A percentile compares a stretch with the other conserved stretches of the same genome.
phyloP scores from a whole-genome alignment of 2,113 vertebrate species.

The Nansenia antarctica region DNA sequence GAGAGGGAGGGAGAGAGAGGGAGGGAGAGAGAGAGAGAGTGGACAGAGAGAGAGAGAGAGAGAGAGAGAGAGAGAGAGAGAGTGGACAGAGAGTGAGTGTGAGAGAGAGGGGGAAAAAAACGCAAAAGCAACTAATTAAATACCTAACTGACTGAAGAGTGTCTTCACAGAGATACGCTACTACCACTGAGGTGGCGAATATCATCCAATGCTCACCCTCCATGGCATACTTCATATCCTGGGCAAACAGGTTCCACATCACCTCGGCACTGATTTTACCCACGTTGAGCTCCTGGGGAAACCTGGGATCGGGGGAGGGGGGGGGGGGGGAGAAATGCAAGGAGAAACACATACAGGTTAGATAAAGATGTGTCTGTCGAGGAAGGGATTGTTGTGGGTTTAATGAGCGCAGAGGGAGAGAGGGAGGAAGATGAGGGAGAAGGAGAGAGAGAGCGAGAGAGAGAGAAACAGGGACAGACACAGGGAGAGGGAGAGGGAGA shows the following conservation, averaged over 20 bases:
- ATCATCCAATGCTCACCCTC: constrained; percentile 82
- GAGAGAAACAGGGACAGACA: background rate
- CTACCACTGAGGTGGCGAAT: background rate
- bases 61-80: background rate
- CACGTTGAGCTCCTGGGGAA: constrained; percentile 94
- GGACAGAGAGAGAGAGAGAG: background rate
- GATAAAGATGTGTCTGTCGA: background rate
- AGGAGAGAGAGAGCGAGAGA: too few species aligned
- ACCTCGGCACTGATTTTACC: constrained; percentile 98
- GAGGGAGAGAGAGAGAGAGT: background rate
- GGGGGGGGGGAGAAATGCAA: background rate
- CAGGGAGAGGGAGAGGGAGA: background rate
- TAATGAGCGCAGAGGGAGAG: background rate
- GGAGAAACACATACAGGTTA: background rate
- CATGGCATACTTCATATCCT: constrained; percentile 99
- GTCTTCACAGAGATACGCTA: background rate
- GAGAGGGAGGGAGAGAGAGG: background rate
- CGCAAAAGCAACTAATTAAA: constrained; percentile 28
- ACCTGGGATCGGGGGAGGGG: constrained; percentile 63
- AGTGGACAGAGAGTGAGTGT: too few species aligned
- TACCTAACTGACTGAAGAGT: background rate
- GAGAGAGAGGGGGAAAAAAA: background rate
- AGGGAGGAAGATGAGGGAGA: background rate
- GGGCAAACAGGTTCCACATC: constrained; percentile 99
- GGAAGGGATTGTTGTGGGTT: background rate